These are phyloP conservation scores for Brachionus rotundiformis DNA, from an alignment of 1,140 invertebrate species.

Conservation along the genomic window DNA sequence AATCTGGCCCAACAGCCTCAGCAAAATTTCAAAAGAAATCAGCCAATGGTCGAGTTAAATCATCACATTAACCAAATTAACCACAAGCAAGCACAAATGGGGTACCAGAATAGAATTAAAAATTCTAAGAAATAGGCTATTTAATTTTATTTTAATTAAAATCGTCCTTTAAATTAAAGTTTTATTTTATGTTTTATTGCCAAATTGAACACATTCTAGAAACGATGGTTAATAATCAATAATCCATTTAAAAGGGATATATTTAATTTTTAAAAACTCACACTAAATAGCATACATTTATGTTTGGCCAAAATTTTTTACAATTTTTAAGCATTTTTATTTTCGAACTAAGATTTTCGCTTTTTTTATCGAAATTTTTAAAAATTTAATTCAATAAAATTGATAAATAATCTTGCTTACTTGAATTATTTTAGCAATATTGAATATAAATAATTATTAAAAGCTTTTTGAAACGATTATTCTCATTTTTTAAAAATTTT, in stretches of 20 bases:
- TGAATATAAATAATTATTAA: too few species aligned
- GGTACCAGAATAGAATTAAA: neutral
- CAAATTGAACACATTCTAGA: neutral
- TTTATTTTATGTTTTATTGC: slow-evolving; percentile 3
- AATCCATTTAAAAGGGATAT: neutral
- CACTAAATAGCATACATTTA: neutral
- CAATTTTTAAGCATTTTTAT: slow-evolving; percentile 8
- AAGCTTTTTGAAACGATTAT: too few species aligned
- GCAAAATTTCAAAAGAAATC: neutral
- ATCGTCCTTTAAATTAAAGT: slow-evolving; percentile 1
- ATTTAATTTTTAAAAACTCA: neutral
- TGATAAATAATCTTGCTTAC: neutral
- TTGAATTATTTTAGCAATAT: too few species aligned
- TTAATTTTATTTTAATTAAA: neutral
- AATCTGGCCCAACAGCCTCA: neutral
- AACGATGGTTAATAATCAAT: neutral
- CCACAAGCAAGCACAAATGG: neutral
- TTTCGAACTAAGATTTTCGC: slow-evolving; percentile 7
- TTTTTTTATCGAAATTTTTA: neutral
- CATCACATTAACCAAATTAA: neutral
- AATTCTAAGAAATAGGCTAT: neutral
- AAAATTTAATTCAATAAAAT: slow-evolving; percentile 1
- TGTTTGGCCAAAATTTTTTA: neutral
- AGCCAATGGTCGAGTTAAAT: neutral
- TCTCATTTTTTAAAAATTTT: too few species aligned